These are phyloP conservation scores for Meloidogyne floridensis DNA, from an alignment of 1,140 invertebrate genomes.

Conservation along the genomic window DNA sequence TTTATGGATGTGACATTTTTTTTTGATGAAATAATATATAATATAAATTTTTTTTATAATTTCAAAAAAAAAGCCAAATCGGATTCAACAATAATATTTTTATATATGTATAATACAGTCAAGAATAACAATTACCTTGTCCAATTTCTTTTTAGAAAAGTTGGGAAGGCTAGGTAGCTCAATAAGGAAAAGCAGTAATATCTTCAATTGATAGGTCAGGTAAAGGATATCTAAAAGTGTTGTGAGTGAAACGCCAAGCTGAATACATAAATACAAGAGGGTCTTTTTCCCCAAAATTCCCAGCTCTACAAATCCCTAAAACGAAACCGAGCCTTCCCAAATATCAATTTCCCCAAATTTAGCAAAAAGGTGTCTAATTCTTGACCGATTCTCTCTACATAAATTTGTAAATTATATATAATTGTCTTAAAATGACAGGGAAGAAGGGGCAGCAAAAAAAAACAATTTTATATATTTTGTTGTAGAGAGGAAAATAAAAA, in stretches of 20 bases:
- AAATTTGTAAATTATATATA: background rate
- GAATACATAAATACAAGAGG: too few species aligned
- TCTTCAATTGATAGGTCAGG: too few species aligned
- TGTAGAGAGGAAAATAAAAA: background rate
- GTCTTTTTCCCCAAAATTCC: too few species aligned
- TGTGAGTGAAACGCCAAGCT: too few species aligned
- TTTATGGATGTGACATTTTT: background rate
- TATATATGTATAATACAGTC: background rate
- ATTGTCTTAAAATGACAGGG: background rate
- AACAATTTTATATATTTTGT: background rate
- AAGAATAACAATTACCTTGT: background rate
- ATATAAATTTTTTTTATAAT: background rate
- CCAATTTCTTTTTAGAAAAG: too few species aligned
- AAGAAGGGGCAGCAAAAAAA: background rate
- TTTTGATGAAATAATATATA: background rate
- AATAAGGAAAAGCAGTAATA: too few species aligned
- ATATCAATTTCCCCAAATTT: too few species aligned
- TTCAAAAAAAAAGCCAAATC: conserved; percentile 13
- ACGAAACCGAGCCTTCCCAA: too few species aligned
- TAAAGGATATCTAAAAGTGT: too few species aligned
- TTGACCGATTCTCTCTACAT: background rate
- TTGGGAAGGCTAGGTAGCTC: too few species aligned
- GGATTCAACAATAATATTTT: conserved; percentile 18
- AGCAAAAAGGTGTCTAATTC: background rate
- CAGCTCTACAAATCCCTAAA: too few species aligned